phyloP scores from a whole-genome alignment of 2,888 invertebrate genomes.

The Willowsia nigromaculata region DNA sequence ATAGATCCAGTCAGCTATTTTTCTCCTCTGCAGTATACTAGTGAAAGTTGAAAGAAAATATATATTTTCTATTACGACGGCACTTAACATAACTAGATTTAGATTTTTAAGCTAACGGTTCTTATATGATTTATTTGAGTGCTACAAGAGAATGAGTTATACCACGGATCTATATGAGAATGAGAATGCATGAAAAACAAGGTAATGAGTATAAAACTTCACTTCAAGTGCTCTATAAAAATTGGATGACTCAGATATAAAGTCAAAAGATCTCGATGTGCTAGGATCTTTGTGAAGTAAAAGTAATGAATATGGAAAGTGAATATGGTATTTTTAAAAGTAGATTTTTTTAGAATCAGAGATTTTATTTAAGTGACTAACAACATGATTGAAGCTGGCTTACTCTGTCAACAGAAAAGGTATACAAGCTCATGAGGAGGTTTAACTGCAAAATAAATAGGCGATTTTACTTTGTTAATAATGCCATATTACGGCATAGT shows the following conservation, averaged over 20 bases:
- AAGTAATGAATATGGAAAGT: no score
- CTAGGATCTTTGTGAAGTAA: neutral
- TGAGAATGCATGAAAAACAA: neutral
- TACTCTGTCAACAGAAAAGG: neutral
- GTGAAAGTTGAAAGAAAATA: conserved; percentile 19
- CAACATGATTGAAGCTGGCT: neutral
- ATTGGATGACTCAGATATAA: neutral
- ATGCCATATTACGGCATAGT: no score
- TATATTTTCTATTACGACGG: conserved; percentile 12
- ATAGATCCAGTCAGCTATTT: conserved; percentile 29
- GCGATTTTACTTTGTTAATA: neutral
- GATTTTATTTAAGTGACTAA: neutral
- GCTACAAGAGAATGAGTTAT: neutral
- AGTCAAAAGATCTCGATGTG: neutral
- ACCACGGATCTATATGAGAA: neutral
- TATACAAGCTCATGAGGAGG: neutral
- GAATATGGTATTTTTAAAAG: no score
- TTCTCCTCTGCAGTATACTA: conserved; percentile 7
- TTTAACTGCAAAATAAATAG: neutral
- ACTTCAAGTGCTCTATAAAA: neutral
- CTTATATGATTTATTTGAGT: neutral
- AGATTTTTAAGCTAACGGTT: neutral
- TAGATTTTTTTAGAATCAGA: neutral
- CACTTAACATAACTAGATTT: neutral
- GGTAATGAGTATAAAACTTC: neutral